Conservation (phyloP, 2,888 invertebrate genomes). For the Mesodorylaimus sp. region DNA sequence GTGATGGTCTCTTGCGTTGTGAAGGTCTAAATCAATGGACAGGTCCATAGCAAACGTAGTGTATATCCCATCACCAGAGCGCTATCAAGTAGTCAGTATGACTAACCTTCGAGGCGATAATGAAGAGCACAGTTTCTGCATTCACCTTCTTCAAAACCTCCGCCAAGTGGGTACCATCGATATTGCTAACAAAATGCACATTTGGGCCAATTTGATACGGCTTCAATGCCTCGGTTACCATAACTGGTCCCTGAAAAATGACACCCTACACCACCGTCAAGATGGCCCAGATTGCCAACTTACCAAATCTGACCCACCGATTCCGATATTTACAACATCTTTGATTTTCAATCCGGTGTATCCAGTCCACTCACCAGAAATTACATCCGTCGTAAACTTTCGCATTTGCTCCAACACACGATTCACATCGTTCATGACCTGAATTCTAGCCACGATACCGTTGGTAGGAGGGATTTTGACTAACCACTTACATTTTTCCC, state of each 20-base stretch:
- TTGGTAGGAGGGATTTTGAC: no score
- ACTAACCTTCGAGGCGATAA: constrained; percentile 73
- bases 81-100: no score
- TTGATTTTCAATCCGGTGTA: constrained; percentile 83
- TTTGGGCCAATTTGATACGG: constrained; percentile 68
- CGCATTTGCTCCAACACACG: constrained; percentile 83
- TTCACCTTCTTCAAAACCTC: constrained; percentile 71
- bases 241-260: constrained; percentile 65
- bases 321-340: constrained; percentile 96
- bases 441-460: neutral
- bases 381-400: constrained; percentile 50
- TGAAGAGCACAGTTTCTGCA: constrained; percentile 85
- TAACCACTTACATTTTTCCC: constrained; percentile 53
- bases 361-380: constrained; percentile 44
- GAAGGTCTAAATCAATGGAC: constrained; percentile 47
- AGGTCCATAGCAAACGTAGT: neutral
- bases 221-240: constrained; percentile 95
- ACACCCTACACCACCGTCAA: neutral
- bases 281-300: constrained; percentile 15
- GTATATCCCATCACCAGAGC: no score
- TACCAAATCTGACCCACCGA: constrained; percentile 89
- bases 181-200: constrained; percentile 90
- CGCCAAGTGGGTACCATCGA: constrained; percentile 93
- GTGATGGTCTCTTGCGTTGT: constrained; percentile 97
- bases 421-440: constrained; percentile 67